Conservation (phyloP, 2,797 vertebrate genomes). For the Enteromius radiatus region DNA sequence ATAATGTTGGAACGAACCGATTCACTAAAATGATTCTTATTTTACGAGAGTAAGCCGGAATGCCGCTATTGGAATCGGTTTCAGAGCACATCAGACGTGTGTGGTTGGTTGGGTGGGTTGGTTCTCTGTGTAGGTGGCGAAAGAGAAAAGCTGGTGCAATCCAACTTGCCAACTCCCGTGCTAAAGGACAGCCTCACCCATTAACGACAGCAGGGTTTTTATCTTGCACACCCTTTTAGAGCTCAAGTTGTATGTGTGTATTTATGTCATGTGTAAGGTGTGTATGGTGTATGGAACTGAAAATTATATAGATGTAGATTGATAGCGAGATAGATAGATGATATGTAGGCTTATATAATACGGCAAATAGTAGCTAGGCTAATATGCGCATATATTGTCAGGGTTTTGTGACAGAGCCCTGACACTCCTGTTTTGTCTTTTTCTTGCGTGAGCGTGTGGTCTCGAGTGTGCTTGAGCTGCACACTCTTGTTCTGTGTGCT, state of each 20-base stretch:
- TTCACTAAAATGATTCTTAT: neutral
- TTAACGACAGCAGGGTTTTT: slow-evolving; percentile 22
- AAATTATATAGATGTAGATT: too few relatives aligned
- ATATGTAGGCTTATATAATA: too few relatives aligned
- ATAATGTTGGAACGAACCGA: slow-evolving; percentile 4
- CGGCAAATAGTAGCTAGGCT: too few relatives aligned
- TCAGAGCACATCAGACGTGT: neutral
- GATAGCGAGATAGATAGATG: too few relatives aligned
- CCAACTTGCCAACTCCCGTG: slow-evolving; percentile 13
- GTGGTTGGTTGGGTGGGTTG: slow-evolving; percentile 25
- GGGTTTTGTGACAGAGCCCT: too few relatives aligned
- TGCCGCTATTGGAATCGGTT: slow-evolving; percentile 7
- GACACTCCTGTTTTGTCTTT: too few relatives aligned
- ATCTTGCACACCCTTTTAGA: slow-evolving; percentile 16
- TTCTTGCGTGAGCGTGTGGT: too few relatives aligned
- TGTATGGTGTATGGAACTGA: too few relatives aligned
- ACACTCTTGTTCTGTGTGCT: too few relatives aligned
- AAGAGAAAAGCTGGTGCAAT: slow-evolving; percentile 34
- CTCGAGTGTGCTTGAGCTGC: too few relatives aligned
- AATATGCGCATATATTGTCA: too few relatives aligned
- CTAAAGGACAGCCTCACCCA: slow-evolving; percentile 26
- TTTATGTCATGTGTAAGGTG: neutral
- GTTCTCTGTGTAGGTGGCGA: slow-evolving; percentile 26
- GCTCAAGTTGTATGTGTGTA: neutral
- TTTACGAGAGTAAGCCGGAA: neutral